A percentile compares a stretch with the other conserved stretches of the same genome.
Conservation (phyloP, 2,797 vertebrate genomes). For the Oreochromis mossambicus region DNA sequence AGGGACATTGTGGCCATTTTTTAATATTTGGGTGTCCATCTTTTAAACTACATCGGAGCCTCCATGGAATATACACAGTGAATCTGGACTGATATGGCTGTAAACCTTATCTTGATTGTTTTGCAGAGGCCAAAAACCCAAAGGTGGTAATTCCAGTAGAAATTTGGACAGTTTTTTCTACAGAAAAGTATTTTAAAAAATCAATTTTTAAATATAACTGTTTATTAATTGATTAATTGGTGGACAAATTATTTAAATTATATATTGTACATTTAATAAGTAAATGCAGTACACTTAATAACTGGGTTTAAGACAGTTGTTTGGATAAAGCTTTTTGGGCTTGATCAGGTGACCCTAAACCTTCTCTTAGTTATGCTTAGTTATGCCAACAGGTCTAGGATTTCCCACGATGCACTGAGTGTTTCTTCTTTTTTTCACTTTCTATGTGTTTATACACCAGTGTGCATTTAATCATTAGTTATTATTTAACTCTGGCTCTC, state of each 20-base stretch:
- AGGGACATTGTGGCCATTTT: neutral
- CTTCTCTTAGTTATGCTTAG: neutral
- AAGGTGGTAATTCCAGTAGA: neutral
- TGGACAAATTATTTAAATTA: neutral
- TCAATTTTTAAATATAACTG: neutral
- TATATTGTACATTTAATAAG: neutral
- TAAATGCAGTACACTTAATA: neutral
- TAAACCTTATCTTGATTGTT: neutral
- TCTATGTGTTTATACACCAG: neutral
- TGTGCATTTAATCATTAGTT: neutral
- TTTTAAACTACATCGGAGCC: neutral
- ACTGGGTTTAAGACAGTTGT: neutral
- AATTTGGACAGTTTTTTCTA: neutral
- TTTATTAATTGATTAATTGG: neutral
- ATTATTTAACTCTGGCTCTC: neutral
- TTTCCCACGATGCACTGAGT: neutral
- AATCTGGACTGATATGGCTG: neutral
- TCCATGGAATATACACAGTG: neutral
- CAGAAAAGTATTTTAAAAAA: neutral
- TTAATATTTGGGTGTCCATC: neutral
- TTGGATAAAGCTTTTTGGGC: neutral
- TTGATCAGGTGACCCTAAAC: neutral
- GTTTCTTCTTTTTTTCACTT: neutral
- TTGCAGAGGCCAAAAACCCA: neutral
- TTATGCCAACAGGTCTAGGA: neutral